Conservation (phyloP, 2,113 vertebrate genomes). For the Stomatorhinus ivindoensis region DNA sequence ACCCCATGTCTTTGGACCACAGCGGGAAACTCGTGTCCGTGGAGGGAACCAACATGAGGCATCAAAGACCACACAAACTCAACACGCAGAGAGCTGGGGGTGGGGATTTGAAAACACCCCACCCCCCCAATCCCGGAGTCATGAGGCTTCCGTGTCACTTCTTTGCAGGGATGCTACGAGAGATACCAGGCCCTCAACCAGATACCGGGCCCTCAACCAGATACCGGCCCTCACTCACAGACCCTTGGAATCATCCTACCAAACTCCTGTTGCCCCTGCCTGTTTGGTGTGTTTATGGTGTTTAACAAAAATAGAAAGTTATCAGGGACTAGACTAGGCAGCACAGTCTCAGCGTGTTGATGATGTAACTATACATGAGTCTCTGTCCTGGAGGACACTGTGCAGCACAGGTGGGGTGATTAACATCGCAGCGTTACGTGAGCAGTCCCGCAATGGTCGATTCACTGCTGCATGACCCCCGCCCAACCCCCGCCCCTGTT, state of each 20-base stretch:
- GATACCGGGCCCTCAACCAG: not conserved
- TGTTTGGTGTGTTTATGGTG: not conserved
- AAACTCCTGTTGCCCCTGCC: not conserved
- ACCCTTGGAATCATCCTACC: not conserved
- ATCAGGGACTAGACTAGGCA: not conserved
- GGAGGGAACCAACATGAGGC: not conserved
- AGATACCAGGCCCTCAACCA: not conserved
- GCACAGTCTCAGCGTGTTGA: not conserved
- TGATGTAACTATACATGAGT: not conserved
- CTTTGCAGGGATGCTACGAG: not conserved
- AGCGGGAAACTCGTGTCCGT: not conserved
- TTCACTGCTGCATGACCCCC: not conserved
- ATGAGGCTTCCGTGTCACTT: not conserved
- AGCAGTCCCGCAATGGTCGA: not conserved
- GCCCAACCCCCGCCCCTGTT: not conserved
- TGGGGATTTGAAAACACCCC: not conserved
- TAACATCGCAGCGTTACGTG: not conserved
- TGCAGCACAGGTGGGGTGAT: not conserved
- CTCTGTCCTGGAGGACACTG: not conserved
- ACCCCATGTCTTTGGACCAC: not conserved
- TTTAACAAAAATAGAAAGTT: not conserved
- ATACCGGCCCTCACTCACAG: no score
- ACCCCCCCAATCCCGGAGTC: not conserved
- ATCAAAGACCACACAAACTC: not conserved
- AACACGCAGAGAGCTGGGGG: not conserved